phyloP scores from a whole-genome alignment of 2,113 vertebrate species.

The Scomber scombrus region DNA sequence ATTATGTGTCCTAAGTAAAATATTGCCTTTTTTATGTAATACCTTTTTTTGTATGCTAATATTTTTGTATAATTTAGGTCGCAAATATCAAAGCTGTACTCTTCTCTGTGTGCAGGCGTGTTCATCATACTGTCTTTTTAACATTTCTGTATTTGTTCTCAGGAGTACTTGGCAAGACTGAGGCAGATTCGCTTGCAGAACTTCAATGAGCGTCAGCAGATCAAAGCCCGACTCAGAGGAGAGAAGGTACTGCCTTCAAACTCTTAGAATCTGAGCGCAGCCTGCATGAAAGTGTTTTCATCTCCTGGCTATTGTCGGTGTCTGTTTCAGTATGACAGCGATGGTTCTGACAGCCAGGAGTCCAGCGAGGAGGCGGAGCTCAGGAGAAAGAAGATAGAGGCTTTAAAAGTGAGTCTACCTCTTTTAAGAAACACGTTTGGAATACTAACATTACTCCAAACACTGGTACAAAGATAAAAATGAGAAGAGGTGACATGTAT shows the following conservation, averaged over 20 bases:
- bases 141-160: slow-evolving; percentile 54
- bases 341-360: slow-evolving; percentile 89
- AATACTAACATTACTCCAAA: background rate
- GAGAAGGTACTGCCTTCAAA: slow-evolving; percentile 86
- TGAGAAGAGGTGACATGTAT: background rate
- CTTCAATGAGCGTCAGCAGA: slow-evolving; percentile 97
- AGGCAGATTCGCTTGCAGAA: slow-evolving; percentile 97
- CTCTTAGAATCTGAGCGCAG: background rate
- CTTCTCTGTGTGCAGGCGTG: slow-evolving; percentile 8
- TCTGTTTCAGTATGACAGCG: slow-evolving; percentile 81
- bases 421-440: no score
- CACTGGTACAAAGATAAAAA: background rate
- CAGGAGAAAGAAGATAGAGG: slow-evolving; percentile 92
- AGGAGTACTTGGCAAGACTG: slow-evolving; percentile 95
- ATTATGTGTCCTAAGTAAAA: slow-evolving; percentile 7
- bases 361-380: slow-evolving; percentile 89
- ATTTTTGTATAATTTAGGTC: slow-evolving; percentile 5
- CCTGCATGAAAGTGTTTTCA: background rate
- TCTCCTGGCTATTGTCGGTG: background rate
- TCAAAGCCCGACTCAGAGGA: slow-evolving; percentile 95
- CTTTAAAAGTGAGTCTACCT: slow-evolving; percentile 87
- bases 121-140: slow-evolving; percentile 7
- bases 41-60: background rate
- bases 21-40: background rate
- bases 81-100: background rate